Base-by-base conservation (phyloP, 2,888 invertebrate genomes). In the Sphaerophoria rueppellii region DNA sequence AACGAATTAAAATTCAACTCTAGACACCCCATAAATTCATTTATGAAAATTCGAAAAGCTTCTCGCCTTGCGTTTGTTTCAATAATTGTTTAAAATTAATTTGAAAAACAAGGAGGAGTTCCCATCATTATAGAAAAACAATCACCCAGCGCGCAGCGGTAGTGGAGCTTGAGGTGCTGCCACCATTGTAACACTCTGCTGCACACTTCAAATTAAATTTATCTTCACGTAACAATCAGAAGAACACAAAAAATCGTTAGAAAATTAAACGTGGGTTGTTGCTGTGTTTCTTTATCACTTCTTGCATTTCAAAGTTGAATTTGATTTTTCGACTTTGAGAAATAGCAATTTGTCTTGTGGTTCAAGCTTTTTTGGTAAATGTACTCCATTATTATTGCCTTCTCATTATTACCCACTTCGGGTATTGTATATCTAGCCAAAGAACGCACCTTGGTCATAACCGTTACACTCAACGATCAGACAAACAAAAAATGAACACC, bases 271-370 rank as follows among this genome's bases (percentile, higher is more conserved):
- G 69, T 78, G 69, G 78, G 73, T 35, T 46, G 50, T 40, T 24
- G 24, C 24, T 24, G 24, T 24, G 54, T 14, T 40, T 37, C 35
- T 57, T 37, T 32, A 35, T 54, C 54, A 32, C 72, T 50, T 50
- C n/a, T n/a, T 58, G 50, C 69, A 61, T 58, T 67, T 46, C 48
- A 43, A 75, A 57, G 63, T 35, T 71, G 46, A 72, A 71, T 76
- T 76, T 60, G 54, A 67, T 72, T 77, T 70, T 55, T 60, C 6
- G 48, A 34, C 35, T 40, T 43, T 11, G 14, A 65, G 58, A 81
- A 77, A 67, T 50, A 82, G 58, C 72, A 63, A 73, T 82, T 79
- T 55, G 79, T 75, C 48, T 83, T 74, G 57, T 46, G 73, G 73
- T 14, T 40, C 35, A 24, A 24, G 24, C 24, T 24, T 24, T 24